These are phyloP conservation scores for Aricia artaxerxes DNA, from an alignment of 2,888 invertebrate species.

Conservation along the genomic window DNA sequence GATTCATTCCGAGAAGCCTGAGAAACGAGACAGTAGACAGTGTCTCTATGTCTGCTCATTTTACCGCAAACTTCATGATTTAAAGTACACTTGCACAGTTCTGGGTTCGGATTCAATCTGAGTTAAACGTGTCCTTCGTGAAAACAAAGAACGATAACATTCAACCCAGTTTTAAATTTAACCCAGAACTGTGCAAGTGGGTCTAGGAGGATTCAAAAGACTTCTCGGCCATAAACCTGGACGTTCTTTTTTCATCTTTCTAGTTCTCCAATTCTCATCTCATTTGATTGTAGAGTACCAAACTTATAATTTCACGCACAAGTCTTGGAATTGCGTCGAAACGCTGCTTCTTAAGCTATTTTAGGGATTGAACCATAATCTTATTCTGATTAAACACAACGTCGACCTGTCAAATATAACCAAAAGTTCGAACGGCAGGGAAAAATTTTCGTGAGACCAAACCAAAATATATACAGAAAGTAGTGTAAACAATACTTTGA, in stretches of 20 bases:
- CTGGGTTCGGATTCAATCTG: neutral
- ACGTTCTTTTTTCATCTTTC: neutral
- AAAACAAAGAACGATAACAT: neutral
- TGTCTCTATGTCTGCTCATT: neutral
- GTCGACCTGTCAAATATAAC: neutral
- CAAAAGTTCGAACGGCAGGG: neutral
- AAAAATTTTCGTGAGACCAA: conserved; percentile 19
- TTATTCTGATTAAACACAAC: neutral
- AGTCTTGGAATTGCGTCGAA: conserved; percentile 17
- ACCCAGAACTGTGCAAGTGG: neutral
- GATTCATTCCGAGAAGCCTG: neutral
- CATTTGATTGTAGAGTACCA: neutral
- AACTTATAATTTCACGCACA: neutral
- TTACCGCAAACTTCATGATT: neutral
- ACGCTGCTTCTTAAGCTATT: conserved; percentile 14
- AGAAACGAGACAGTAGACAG: neutral
- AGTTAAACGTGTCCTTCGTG: neutral
- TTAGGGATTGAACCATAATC: neutral
- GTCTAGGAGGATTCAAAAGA: neutral
- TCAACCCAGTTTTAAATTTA: neutral
- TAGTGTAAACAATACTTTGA: neutral
- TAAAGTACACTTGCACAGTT: neutral
- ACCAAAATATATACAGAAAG: neutral
- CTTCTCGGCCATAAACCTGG: neutral
- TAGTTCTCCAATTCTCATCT: neutral